Evolutionary conservation across 2,888 invertebrate genomes (phyloP).

Genomic region (Cheilosia variabilis): DNA sequence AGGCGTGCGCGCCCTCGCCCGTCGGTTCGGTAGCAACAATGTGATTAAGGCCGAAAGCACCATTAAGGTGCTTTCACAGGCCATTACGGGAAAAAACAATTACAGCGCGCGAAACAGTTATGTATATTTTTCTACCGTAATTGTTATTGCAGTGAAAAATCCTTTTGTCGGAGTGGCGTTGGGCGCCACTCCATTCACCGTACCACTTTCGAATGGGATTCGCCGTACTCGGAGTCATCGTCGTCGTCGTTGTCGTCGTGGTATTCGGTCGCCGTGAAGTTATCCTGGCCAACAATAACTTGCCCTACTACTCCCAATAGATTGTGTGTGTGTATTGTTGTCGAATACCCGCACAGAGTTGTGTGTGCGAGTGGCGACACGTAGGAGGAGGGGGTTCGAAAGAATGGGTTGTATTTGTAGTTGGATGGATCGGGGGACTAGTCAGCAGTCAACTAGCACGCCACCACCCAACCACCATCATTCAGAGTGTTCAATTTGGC

Average conservation of each 20-base stretch:
- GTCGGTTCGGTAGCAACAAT: conserved; percentile 53
- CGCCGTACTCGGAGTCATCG: background rate
- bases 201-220: conserved; percentile 8
- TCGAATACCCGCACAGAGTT: background rate
- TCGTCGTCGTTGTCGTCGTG: background rate
- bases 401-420: background rate
- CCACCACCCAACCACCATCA: background rate
- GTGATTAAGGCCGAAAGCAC: conserved; percentile 73
- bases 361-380: background rate
- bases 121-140: conserved; percentile 68
- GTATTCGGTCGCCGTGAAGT: conserved; percentile 10
- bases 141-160: conserved; percentile 72
- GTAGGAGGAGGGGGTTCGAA: no score
- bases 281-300: conserved; percentile 37
- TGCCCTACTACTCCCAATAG: conserved; percentile 7
- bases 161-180: conserved; percentile 34
- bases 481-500: conserved; percentile 61
- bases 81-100: conserved; percentile 73
- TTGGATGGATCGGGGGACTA: background rate
- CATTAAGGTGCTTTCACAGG: conserved; percentile 75
- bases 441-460: background rate
- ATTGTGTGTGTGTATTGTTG: background rate
- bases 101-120: conserved; percentile 70
- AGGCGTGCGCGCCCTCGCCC: background rate
- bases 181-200: conserved; percentile 8